phyloP scores from a whole-genome alignment of 2,888 invertebrate species.

The Charanyca ferruginea region DNA sequence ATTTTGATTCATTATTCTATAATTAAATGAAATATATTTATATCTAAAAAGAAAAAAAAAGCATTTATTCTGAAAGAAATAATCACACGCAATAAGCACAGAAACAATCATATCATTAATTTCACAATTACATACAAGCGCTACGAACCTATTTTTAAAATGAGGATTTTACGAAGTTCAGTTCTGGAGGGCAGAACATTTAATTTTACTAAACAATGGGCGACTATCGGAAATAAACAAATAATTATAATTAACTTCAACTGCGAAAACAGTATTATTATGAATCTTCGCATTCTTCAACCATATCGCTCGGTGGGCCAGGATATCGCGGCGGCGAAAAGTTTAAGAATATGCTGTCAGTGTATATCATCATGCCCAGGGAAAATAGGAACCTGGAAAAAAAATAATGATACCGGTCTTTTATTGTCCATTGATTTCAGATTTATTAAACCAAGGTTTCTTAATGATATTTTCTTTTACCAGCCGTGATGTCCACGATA shows the following conservation, averaged over 20 bases:
- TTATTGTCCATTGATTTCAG: too few relatives aligned
- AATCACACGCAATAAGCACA: too few relatives aligned
- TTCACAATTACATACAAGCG: not conserved
- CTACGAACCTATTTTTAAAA: not conserved
- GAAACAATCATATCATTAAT: slow-evolving; percentile 4
- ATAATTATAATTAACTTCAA: slow-evolving; percentile 14
- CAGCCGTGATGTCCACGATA: too few relatives aligned
- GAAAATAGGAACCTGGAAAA: slow-evolving; percentile 80
- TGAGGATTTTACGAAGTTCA: not conserved
- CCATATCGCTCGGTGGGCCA: slow-evolving; percentile 83
- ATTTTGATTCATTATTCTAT: too few relatives aligned
- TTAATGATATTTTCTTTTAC: too few relatives aligned
- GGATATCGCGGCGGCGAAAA: slow-evolving; percentile 80
- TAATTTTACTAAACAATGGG: slow-evolving; percentile 1
- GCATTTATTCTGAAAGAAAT: slow-evolving; percentile 8
- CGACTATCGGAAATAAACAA: not conserved
- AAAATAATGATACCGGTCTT: too few relatives aligned
- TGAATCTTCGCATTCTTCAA: slow-evolving; percentile 83
- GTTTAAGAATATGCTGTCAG: slow-evolving; percentile 79
- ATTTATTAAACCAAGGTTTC: too few relatives aligned
- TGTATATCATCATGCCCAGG: slow-evolving; percentile 75
- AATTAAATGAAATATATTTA: too few relatives aligned
- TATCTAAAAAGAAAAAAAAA: slow-evolving; percentile 9
- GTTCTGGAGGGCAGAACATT: too few relatives aligned
- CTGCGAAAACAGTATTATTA: too few relatives aligned